Percentiles rank a stretch among this genome's conserved stretches.
phyloP scores from a whole-genome alignment of 2,888 invertebrate genomes.

The Blomia tropicalis region DNA sequence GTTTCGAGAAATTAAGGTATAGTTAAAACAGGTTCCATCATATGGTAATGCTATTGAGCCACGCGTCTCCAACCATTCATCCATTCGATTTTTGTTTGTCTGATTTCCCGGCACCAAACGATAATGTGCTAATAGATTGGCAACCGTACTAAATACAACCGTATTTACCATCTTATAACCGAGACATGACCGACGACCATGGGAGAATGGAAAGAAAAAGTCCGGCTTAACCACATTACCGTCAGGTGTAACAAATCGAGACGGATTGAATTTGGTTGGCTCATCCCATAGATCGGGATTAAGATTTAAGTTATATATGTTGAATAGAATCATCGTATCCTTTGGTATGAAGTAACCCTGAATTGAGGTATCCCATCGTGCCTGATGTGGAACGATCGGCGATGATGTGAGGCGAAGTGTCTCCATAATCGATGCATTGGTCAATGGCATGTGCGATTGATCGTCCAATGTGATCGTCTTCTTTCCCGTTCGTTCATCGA shows the following conservation, averaged over 20 bases:
- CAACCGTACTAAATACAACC: conserved; percentile 37
- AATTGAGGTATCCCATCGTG: conserved; percentile 55
- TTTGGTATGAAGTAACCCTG: conserved; percentile 53
- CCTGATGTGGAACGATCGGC: conserved; percentile 76
- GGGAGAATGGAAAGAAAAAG: conserved; percentile 67
- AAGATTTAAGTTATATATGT: conserved; percentile 62
- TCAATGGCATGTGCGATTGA: conserved; percentile 53
- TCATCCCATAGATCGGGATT: conserved; percentile 55
- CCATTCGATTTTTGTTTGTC: not conserved
- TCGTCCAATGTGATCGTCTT: conserved; percentile 42
- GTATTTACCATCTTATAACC: conserved; percentile 62
- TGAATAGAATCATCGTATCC: conserved; percentile 64
- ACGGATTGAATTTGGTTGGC: conserved; percentile 55
- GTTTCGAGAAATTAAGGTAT: not conserved
- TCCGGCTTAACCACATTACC: conserved; percentile 44
- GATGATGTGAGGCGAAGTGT: conserved; percentile 62
- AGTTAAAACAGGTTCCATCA: not conserved
- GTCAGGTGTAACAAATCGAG: conserved; percentile 46
- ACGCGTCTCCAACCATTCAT: not conserved
- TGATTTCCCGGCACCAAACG: not conserved
- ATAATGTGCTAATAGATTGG: conserved; percentile 24
- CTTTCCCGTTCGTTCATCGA: not conserved
- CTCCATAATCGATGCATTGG: conserved; percentile 64
- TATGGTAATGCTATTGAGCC: not conserved
- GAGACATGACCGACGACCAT: conserved; percentile 68